A percentile compares a stretch with the other conserved stretches of the same genome.
phyloP scores from a whole-genome alignment of 2,888 invertebrate species.

The Drosophila rellima region DNA sequence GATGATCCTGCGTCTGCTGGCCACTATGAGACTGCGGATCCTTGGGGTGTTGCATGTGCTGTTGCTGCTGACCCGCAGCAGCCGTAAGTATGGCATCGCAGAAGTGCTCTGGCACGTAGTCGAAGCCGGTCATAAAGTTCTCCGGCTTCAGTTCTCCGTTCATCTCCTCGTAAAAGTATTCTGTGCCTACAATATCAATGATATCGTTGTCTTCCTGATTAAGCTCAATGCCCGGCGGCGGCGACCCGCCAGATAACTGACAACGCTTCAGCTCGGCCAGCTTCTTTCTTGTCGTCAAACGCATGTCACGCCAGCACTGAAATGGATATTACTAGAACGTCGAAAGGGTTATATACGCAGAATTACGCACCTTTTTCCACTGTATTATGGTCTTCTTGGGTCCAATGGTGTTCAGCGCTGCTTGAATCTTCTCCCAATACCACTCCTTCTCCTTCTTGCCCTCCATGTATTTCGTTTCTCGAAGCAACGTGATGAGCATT shows the following conservation, averaged over 20 bases:
- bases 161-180: slow-evolving; percentile 85
- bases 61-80: slow-evolving; percentile 84
- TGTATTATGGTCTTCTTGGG: slow-evolving; percentile 85
- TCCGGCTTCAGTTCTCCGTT: slow-evolving; percentile 84
- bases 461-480: slow-evolving; percentile 85
- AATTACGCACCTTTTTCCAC: slow-evolving; percentile 82
- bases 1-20: slow-evolving; percentile 83
- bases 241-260: slow-evolving; percentile 84
- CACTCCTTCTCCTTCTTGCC: slow-evolving; percentile 85
- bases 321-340: not conserved
- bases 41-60: slow-evolving; percentile 81
- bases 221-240: slow-evolving; percentile 84
- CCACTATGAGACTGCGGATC: slow-evolving; percentile 77
- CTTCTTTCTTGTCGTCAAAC: slow-evolving; percentile 84
- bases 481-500: slow-evolving; percentile 84
- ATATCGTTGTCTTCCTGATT: slow-evolving; percentile 85
- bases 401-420: slow-evolving; percentile 84
- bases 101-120: slow-evolving; percentile 84
- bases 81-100: slow-evolving; percentile 85
- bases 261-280: slow-evolving; percentile 84
- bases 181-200: slow-evolving; percentile 84
- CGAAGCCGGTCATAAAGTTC: slow-evolving; percentile 84
- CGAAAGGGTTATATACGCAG: accelerated
- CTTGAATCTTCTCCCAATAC: slow-evolving; percentile 85
- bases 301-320: slow-evolving; percentile 85